Evolutionary conservation across 2,113 vertebrate genomes (phyloP), one percentile per base, ranked within the genome.

Genomic region (Epinephelus lanceolatus): DNA sequence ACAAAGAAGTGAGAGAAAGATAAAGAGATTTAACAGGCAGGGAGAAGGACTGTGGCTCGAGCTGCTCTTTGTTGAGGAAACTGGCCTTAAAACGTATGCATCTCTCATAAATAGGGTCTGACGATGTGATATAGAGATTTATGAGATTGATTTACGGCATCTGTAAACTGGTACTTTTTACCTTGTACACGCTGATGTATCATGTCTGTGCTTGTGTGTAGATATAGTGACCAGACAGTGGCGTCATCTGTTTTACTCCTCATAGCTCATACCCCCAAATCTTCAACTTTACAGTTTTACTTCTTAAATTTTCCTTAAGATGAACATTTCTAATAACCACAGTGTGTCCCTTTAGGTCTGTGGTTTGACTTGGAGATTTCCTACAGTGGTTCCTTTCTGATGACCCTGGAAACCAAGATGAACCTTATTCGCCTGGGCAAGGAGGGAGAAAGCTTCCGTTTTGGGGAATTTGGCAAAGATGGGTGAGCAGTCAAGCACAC

Each of bases 361-460:
- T 99, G 98, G 98, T 96, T 99, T 81, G 97, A 99, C 93, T 93
- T 99, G 95, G 97, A 99, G 91, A 95, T 99, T 80, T 97, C 97
- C 88, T 99, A 99, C 94, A 98, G 95, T 10, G 97, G 98, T 52
- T 99, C 98, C 81, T 99, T 99, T 94, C 96, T 98, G 66, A 99
- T 99, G 98, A 99, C 97, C 30, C 95, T 99, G 19, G 98, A 99
- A 95, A 99, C 98, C 74, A 99, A 99, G 95, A 99, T 99, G 98
- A 99, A 99, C 94, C 95, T 99, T 92, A 97, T 97, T 83, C 96
- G 96, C 86, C 95, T 99, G 88, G 98, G 98, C 76, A 99, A 99
- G 94, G 98, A 99, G 88, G 97, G 95, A 74, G 98, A 99, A 80
- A 95, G 95, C 0, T 83, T 96, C 17, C 92, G 93, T 6, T 6